Evolutionary conservation across 2,888 invertebrate genomes (phyloP).

Genomic region (Spisula subtruncata): DNA sequence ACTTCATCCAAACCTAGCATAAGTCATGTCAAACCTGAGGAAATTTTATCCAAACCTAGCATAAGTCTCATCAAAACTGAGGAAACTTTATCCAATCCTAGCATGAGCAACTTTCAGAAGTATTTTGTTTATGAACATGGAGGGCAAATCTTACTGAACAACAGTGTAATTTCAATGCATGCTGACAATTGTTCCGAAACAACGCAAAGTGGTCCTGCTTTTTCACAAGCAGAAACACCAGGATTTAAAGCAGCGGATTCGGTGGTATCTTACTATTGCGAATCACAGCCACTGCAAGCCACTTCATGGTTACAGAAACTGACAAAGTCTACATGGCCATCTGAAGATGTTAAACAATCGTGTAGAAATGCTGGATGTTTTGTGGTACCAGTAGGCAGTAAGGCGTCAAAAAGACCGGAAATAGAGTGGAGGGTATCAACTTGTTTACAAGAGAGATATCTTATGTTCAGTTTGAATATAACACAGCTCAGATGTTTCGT

Average conservation of each 20-base stretch:
- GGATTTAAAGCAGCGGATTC: not conserved
- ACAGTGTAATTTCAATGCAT: not conserved
- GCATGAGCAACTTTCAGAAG: too few species aligned
- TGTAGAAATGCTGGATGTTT: constrained; percentile 14
- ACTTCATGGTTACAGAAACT: not conserved
- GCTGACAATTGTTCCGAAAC: not conserved
- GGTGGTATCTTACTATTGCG: not conserved
- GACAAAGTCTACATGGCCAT: not conserved
- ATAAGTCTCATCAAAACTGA: too few species aligned
- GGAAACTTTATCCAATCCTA: too few species aligned
- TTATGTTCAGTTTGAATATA: not conserved
- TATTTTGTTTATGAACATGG: not conserved
- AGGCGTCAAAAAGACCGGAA: not conserved
- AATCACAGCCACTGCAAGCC: not conserved
- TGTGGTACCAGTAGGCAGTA: constrained; percentile 9
- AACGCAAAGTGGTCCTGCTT: not conserved
- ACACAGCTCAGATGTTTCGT: not conserved
- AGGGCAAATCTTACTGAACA: not conserved
- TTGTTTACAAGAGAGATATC: too few species aligned
- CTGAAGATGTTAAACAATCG: not conserved
- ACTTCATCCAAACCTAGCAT: not conserved
- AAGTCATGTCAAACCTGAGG: not conserved
- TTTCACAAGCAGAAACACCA: not conserved
- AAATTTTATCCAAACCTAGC: too few species aligned
- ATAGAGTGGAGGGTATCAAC: constrained; percentile 10